Percentiles rank a stretch among this genome's conserved stretches.
Conservation (phyloP, 2,888 invertebrate genomes). For the Elysia crispata region DNA sequence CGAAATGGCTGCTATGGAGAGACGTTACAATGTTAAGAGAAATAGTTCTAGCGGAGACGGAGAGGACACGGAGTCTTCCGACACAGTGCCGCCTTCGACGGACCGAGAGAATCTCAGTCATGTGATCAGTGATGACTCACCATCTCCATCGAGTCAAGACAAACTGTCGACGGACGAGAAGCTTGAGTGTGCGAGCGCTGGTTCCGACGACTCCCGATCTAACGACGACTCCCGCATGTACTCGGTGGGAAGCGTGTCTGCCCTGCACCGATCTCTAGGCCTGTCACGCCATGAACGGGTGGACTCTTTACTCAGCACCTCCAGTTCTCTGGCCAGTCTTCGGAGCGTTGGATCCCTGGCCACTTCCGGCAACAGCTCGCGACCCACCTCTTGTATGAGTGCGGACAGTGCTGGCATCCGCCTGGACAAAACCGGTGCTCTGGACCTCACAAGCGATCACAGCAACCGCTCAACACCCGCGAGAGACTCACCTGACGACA, state of each 20-base stretch:
- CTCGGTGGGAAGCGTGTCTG: not conserved
- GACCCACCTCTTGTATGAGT: not conserved
- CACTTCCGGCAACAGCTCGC: not conserved
- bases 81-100: not conserved
- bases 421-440: conserved; percentile 18
- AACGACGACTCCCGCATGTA: conserved; percentile 23
- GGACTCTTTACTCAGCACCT: conserved; percentile 33
- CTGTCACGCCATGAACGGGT: not conserved
- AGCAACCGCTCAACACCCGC: conserved; percentile 17
- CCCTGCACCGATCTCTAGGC: not conserved
- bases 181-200: conserved; percentile 14
- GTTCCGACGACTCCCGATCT: conserved; percentile 9
- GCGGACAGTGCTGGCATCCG: not conserved
- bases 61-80: not conserved
- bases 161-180: not conserved
- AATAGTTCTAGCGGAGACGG: not conserved
- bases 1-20: conserved; percentile 72
- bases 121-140: not conserved
- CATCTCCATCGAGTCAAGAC: not conserved
- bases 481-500: conserved; percentile 23
- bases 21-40: conserved; percentile 63
- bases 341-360: not conserved
- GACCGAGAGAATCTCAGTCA: not conserved
- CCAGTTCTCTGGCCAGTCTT: conserved; percentile 9
- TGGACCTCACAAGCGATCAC: conserved; percentile 34